Evolutionary conservation across 2,113 vertebrate species (phyloP).

Genomic region (Casuarius casuarius): DNA sequence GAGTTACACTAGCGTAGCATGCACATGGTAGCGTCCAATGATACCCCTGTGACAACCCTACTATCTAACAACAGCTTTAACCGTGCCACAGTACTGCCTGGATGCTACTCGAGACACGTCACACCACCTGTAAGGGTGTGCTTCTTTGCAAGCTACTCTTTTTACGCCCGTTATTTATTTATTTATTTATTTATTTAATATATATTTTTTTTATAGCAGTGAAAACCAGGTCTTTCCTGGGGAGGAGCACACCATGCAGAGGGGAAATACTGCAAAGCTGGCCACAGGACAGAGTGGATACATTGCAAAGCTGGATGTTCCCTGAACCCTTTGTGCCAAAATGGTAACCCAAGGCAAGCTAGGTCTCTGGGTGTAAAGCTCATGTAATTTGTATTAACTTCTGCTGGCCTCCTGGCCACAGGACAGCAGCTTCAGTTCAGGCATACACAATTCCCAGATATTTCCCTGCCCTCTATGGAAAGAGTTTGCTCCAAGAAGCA

Average conservation of each 20-base stretch:
- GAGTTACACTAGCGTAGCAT: background rate
- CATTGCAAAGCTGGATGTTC: slow-evolving; percentile 58
- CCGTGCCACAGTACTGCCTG: background rate
- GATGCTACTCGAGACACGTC: background rate
- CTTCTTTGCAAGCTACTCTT: background rate
- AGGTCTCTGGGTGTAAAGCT: slow-evolving; percentile 55
- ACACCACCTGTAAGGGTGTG: background rate
- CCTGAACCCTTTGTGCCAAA: slow-evolving; percentile 46
- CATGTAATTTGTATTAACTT: slow-evolving; percentile 38
- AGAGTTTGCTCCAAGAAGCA: background rate
- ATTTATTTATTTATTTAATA: background rate
- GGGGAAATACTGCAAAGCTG: slow-evolving; percentile 6
- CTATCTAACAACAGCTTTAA: background rate
- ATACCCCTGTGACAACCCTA: background rate
- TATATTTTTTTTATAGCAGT: background rate
- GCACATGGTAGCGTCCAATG: background rate
- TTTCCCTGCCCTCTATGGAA: background rate
- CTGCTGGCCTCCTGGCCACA: background rate
- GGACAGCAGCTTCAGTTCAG: background rate
- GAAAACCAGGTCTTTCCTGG: background rate
- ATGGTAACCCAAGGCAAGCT: slow-evolving; percentile 61
- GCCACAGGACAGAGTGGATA: slow-evolving; percentile 1
- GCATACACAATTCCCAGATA: background rate
- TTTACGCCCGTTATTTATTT: background rate
- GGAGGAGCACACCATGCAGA: background rate